phyloP scores from a whole-genome alignment of 1,140 invertebrate species.

The Trichonephila inaurata region DNA sequence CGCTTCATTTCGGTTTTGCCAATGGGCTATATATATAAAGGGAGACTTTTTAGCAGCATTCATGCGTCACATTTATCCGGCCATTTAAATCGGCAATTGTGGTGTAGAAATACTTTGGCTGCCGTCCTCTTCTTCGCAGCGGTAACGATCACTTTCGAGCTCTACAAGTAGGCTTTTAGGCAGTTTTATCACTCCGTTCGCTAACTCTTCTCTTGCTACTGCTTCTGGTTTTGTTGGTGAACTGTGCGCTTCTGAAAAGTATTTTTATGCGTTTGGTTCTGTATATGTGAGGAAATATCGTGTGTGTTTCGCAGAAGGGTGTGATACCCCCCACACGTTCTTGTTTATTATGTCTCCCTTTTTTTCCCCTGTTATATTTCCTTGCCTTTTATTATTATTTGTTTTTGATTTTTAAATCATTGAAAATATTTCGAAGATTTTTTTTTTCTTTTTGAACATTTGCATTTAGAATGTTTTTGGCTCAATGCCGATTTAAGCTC shows the following conservation, averaged over 20 bases:
- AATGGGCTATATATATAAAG: conserved; percentile 54
- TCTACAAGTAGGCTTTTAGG: conserved; percentile 25
- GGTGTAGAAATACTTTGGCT: not conserved
- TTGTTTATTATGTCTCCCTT: too few species aligned
- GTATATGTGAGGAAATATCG: not conserved
- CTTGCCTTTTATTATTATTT: too few species aligned
- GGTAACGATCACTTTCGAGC: conserved; percentile 4
- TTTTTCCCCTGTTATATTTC: too few species aligned
- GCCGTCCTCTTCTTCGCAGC: not conserved
- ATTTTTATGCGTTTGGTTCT: not conserved
- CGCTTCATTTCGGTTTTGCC: conserved; percentile 14
- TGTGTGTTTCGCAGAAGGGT: not conserved
- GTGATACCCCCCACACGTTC: not conserved
- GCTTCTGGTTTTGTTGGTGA: not conserved
- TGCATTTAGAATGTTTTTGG: too few species aligned
- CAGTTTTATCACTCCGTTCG: not conserved
- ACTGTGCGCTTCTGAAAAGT: not conserved
- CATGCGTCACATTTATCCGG: conserved; percentile 15
- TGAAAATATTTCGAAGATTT: too few species aligned
- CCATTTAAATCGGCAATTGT: conserved; percentile 58
- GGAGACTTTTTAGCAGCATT: conserved; percentile 24
- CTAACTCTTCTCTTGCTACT: not conserved
- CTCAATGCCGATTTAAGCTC: too few species aligned
- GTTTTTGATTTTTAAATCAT: too few species aligned
- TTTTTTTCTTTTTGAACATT: too few species aligned